Conservation (phyloP, 2,113 vertebrate genomes). For the Colaptes auratus region DNA sequence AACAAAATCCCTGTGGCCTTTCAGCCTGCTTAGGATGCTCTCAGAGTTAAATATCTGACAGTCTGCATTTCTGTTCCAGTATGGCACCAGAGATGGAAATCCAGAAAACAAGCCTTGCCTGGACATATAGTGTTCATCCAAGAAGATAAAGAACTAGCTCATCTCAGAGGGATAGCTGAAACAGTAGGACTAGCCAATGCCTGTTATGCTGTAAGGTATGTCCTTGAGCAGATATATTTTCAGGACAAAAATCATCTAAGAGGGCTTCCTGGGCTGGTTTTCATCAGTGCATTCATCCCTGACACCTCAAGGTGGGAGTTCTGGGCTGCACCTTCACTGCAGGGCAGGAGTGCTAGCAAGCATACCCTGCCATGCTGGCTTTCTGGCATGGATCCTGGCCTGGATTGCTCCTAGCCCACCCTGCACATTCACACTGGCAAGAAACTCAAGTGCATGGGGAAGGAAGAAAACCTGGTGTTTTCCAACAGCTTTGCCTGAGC, state of each 20-base stretch:
- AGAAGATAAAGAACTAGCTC: conserved; percentile 72
- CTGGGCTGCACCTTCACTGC: not conserved
- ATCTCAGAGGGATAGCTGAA: conserved; percentile 55
- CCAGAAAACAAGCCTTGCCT: not conserved
- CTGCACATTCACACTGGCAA: accelerated
- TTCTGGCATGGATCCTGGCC: too few relatives aligned
- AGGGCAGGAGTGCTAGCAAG: not conserved
- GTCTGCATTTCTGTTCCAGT: conserved; percentile 48
- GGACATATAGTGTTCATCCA: conserved; percentile 11
- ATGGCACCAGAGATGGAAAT: conserved; percentile 55
- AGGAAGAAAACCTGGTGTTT: not conserved
- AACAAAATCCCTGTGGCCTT: not conserved
- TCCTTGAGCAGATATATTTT: not conserved
- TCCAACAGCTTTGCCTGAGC: not conserved
- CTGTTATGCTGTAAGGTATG: conserved; percentile 76
- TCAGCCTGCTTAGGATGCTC: not conserved
- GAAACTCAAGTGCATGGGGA: not conserved
- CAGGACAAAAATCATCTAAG: not conserved
- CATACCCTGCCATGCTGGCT: accelerated
- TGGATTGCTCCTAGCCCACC: not conserved
- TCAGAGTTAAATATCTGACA: not conserved
- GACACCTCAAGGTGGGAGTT: not conserved
- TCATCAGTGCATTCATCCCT: not conserved
- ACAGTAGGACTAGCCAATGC: conserved; percentile 75
- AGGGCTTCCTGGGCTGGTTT: not conserved